Conservation (phyloP, 2,888 invertebrate species). For the Ectemnius cavifrons region DNA sequence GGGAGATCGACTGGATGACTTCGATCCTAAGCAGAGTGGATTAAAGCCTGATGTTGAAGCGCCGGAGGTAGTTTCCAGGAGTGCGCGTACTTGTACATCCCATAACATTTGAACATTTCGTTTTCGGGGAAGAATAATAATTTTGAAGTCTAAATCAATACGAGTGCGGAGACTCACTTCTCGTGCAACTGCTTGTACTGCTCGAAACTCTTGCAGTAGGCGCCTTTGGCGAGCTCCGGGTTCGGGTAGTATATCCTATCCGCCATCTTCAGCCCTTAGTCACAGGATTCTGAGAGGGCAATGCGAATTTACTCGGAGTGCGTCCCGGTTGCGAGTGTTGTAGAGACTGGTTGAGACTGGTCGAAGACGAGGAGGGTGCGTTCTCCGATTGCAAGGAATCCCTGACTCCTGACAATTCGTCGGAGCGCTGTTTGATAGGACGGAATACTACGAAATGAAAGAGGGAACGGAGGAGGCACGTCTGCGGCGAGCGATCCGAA, state of each 20-base stretch:
- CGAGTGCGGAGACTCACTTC: slow-evolving; percentile 74
- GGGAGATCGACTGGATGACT: too few relatives aligned
- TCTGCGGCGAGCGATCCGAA: neutral
- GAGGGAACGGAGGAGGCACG: slow-evolving; percentile 30
- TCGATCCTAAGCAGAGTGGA: too few relatives aligned
- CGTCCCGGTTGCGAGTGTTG: neutral
- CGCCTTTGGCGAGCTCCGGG: slow-evolving; percentile 80
- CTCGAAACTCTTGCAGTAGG: slow-evolving; percentile 85
- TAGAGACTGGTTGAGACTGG: neutral
- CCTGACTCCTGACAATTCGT: neutral
- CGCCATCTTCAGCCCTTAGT: slow-evolving; percentile 66
- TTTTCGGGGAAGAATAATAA: too few relatives aligned
- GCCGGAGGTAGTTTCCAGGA: too few relatives aligned
- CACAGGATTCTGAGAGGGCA: neutral
- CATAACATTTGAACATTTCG: too few relatives aligned
- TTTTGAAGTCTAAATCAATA: too few relatives aligned
- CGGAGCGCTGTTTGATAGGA: slow-evolving; percentile 3
- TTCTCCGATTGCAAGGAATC: too few relatives aligned
- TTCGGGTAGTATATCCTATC: slow-evolving; percentile 81
- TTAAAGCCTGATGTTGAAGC: too few relatives aligned
- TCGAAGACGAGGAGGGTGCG: neutral
- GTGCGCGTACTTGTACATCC: too few relatives aligned
- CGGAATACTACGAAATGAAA: slow-evolving; percentile 21
- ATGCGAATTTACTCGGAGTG: neutral
- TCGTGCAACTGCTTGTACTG: slow-evolving; percentile 91